A percentile compares a stretch with the other conserved stretches of the same genome.
Evolutionary conservation across 2,113 vertebrate genomes (phyloP).

Genomic region (Ranitomeya variabilis): DNA sequence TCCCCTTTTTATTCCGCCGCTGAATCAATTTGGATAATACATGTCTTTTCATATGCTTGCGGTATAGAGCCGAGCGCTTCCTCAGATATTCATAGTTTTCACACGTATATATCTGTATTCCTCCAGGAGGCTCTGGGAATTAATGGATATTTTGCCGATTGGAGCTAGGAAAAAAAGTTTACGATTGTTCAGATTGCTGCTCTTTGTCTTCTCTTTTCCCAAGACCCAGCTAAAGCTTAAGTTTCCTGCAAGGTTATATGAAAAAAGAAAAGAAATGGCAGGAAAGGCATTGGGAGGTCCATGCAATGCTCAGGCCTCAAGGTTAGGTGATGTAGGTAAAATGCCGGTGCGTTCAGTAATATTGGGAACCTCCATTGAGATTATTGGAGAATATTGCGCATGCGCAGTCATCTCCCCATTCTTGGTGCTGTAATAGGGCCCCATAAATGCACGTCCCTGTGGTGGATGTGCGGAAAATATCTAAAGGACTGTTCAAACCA

Average conservation of each 20-base stretch:
- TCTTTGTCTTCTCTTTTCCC: conserved; percentile 20
- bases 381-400: too few species aligned
- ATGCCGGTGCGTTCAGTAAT: too few species aligned
- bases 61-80: conserved; percentile 23
- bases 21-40: conserved; percentile 50
- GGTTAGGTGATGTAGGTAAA: too few species aligned
- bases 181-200: neutral
- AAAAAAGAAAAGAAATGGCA: neutral
- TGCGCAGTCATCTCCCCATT: too few species aligned
- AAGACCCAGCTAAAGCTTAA: conserved; percentile 2
- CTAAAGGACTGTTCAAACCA: too few species aligned
- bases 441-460: too few species aligned
- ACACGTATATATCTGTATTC: conserved; percentile 41
- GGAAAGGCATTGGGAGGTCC: neutral
- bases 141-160: conserved; percentile 11
- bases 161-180: neutral
- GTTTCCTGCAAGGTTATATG: neutral
- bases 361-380: too few species aligned
- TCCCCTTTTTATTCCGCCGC: conserved; percentile 21
- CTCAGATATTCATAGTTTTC: conserved; percentile 57
- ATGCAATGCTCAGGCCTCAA: neutral
- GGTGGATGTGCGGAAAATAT: too few species aligned
- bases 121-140: conserved; percentile 33
- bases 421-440: too few species aligned
- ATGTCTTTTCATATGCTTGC: conserved; percentile 55